Conservation (phyloP, 2,797 vertebrate species). For the Pogonophryne albipinna region DNA sequence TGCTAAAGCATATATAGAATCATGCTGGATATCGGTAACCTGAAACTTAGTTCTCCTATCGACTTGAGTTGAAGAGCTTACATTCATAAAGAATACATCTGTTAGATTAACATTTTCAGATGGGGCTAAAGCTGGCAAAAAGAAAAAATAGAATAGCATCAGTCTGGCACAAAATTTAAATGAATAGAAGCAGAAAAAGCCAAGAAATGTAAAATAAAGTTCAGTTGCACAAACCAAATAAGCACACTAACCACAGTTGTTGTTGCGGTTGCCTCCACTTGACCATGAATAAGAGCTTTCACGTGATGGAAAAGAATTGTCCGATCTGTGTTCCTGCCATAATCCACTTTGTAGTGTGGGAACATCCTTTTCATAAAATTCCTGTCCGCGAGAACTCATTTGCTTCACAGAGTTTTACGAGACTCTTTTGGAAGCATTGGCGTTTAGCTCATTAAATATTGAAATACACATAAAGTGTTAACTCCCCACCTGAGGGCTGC, state of each 20-base stretch:
- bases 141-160: neutral
- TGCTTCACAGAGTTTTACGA: conserved; percentile 41
- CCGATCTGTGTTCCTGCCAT: conserved; percentile 31
- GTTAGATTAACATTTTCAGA: too few relatives aligned
- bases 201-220: neutral
- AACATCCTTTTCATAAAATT: conserved; percentile 30
- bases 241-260: neutral
- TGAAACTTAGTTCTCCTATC: neutral
- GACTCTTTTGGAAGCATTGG: conserved; percentile 39
- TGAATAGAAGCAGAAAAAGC: neutral
- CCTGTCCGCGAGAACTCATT: conserved; percentile 39
- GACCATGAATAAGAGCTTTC: conserved; percentile 1
- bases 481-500: conserved; percentile 60
- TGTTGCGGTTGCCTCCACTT: conserved; percentile 1
- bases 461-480: conserved; percentile 68
- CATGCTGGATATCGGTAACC: neutral
- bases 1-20: neutral
- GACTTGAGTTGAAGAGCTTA: neutral
- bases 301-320: conserved; percentile 27
- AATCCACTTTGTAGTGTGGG: conserved; percentile 34
- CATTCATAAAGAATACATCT: too few relatives aligned
- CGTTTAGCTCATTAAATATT: conserved; percentile 75
- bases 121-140: too few relatives aligned
- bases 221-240: neutral
- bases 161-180: neutral